Percentiles rank a stretch among this genome's conserved stretches.
phyloP scores from a whole-genome alignment of 2,113 vertebrate genomes.

The Caloenas nicobarica region DNA sequence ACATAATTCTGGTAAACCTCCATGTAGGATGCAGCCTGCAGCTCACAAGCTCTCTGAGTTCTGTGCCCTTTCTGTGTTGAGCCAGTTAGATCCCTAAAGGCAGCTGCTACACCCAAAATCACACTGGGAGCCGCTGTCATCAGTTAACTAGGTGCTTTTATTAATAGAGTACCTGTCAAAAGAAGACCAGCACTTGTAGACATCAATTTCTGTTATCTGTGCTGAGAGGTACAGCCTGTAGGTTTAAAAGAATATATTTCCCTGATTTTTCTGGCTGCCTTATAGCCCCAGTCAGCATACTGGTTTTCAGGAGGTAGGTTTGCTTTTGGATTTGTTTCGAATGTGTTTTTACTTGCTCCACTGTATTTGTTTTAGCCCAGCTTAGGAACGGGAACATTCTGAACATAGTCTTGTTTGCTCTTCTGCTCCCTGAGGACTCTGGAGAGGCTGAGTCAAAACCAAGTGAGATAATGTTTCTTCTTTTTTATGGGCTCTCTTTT shows the following conservation, averaged over 20 bases:
- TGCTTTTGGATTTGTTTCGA: slow-evolving; percentile 3
- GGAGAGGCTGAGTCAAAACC: slow-evolving; percentile 63
- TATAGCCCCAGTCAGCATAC: not conserved
- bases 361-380: slow-evolving; percentile 27
- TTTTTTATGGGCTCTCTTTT: not conserved
- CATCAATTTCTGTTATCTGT: not conserved
- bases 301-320: not conserved
- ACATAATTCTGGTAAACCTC: not conserved
- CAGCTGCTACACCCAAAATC: not conserved
- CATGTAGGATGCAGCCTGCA: not conserved
- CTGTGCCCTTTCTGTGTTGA: not conserved
- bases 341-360: slow-evolving; percentile 20
- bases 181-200: not conserved
- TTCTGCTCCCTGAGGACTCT: slow-evolving; percentile 53
- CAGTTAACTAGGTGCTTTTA: not conserved
- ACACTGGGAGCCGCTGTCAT: not conserved
- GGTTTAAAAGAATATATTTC: not conserved
- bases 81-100: not conserved
- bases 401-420: slow-evolving; percentile 43
- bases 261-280: not conserved
- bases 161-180: not conserved
- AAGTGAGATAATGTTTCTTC: slow-evolving; percentile 60
- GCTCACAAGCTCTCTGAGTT: not conserved
- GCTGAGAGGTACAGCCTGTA: not conserved
- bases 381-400: slow-evolving; percentile 4